Base-by-base conservation (phyloP, 2,888 invertebrate genomes). In the Nomada ruficornis region DNA sequence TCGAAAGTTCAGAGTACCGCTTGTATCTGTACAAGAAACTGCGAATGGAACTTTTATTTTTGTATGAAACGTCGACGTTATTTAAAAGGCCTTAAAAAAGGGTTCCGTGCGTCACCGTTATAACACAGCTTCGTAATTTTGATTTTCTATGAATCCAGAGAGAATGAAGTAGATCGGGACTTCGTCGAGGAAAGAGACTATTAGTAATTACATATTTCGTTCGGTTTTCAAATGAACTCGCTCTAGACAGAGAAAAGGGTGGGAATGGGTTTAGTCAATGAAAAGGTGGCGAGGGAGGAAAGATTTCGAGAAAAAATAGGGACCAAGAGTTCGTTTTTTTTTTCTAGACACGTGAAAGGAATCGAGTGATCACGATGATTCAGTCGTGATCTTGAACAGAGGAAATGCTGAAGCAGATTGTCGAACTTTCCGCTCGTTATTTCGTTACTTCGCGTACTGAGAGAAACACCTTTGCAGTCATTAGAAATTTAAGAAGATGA, bases 321-420 rank as follows among this genome's bases (percentile, higher is more conserved):
- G 91, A 91, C 91, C 91, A 91, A 91, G 90, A 89, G 90, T 91
- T 91, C 84, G 88, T 89, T 91, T 90, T 86, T 87, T 86, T 88
- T 86, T 87, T 86, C 88, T 65, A 60, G 72, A 77, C 50, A 82
- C 29, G 65, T 64, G 75, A 62, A 71, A 3, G 47, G 42, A 69
- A 54, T 11, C 29, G 77, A 70, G 23, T n/a, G 47, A 64, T 65
- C 65, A 69, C 57, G 62, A 69, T 57, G n/a, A 18, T 20, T 26
- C 5, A 47, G 44, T 68, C 73, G 72, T 55, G 69, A 82, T 77
- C 57, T 55, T 23, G 52, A 18, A 67, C 13, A n/a, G 54, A 57
- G 23, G 15, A 47, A 52, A 36, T 54, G 54, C 59, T 10, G 54
- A 65, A 65, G 69, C 63, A 70, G 42, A 70, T 67, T 74, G 62